A percentile compares a stretch with the other conserved stretches of the same genome.
phyloP scores from a whole-genome alignment of 2,113 vertebrate species.

The Callipepla squamata region DNA sequence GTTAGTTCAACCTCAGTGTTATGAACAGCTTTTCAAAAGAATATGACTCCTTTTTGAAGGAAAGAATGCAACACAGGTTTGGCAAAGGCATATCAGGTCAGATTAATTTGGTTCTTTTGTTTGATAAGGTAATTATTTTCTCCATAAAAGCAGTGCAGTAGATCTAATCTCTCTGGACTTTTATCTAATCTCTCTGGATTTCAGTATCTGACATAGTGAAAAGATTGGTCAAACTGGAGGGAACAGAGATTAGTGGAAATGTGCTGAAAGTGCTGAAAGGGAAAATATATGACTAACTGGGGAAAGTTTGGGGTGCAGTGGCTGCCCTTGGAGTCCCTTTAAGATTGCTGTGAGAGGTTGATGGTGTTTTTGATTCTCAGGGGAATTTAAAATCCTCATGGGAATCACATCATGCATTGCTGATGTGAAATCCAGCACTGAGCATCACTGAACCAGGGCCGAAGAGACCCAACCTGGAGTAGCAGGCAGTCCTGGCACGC shows the following conservation, averaged over 20 bases:
- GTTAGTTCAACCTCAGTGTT: neutral
- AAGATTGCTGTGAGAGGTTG: neutral
- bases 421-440: neutral
- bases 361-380: neutral
- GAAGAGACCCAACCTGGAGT: neutral
- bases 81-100: neutral
- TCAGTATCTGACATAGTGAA: neutral
- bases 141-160: constrained; percentile 8
- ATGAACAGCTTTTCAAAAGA: neutral
- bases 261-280: neutral
- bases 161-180: constrained; percentile 52
- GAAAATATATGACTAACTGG: neutral
- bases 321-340: neutral
- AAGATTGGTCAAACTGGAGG: constrained; percentile 23
- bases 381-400: neutral
- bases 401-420: neutral
- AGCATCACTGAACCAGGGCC: neutral
- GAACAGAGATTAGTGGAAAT: neutral
- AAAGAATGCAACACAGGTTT: neutral
- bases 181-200: constrained; percentile 46
- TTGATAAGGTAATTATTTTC: constrained; percentile 53
- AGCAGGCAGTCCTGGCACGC: neutral
- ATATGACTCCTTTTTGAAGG: neutral
- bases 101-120: constrained; percentile 27
- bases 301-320: neutral